Base-by-base conservation (phyloP, 2,888 invertebrate species). In the Ariolimax columbianus region DNA sequence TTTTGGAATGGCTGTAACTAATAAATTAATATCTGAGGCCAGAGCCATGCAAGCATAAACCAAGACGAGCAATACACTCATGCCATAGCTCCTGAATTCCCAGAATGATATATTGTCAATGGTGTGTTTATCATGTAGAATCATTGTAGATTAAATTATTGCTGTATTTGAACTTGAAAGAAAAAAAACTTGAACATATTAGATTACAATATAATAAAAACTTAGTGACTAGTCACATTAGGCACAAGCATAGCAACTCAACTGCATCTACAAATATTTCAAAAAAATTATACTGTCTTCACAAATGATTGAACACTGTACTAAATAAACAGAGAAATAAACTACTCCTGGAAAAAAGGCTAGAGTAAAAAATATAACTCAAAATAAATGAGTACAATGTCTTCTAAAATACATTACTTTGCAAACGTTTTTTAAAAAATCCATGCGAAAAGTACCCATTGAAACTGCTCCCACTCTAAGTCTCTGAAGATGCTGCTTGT, bases 371-470 rank as follows among this genome's bases (percentile, higher is more conserved):
- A 63, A 78, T n/a, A 63, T 6, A 38, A 63, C 36, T 55, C 33
- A 51, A 77, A 77, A 11, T 40, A 59, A 30, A 63, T 40, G 40
- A 40, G n/a, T 43, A 77, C 77, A 77, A 51, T 36, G 30, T 77
- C 19, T 36, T 51, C 38, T 3, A 59, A 78, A 78, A 14, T 6
- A 78, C 26, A 38, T 38, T 36, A 78, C 26, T 59, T 38, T 47
- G 26, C 47, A 68, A 47, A 66, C 70, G 33, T 30, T n/a, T n/a
- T n/a, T 23, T 14, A 68, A 68, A 79, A 51, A 66, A 47, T 81
- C 55, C 82, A 82, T 82, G 82, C 82, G 73, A 82, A 82, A 73
- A 30, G 59, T 82, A 82, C 75, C 82, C 33, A 40, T 75, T 33
- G 73, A n/a, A 72, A 43, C 4, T 63, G 47, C n/a, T 82, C 82